Base-by-base conservation (phyloP, 2,888 invertebrate genomes). In the Lasioglossum leucozonium region DNA sequence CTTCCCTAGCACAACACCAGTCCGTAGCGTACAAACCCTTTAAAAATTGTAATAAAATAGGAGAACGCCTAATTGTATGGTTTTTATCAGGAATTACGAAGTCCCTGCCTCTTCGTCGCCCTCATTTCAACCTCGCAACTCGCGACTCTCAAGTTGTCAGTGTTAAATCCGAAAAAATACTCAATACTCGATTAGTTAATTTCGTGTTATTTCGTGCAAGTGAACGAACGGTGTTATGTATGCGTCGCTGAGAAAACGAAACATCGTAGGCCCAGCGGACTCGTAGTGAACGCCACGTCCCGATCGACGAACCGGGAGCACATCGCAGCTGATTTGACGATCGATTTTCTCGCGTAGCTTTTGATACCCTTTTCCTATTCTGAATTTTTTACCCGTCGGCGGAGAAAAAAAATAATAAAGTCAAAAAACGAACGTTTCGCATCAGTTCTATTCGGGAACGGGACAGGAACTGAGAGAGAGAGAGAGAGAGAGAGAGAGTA, bases 161-260 rank as follows among this genome's bases (percentile, higher is more conserved):
- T 74, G 62, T 74, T 72, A 8, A 47, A 47, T 47, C 67, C 73
- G 67, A 69, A 89, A 91, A 81, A 92, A 92, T 92, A 92, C 92
- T 92, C 92, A 91, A 90, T 91, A 89, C 85, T 88, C 87, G 86
- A 89, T 89, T 91, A 91, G 87, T 91, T 87, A 77, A 85, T 89
- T 82, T 84, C 77, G 62, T 86, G n/a, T 62, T 62, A 30, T 87
- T 87, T 85, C 83, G 81, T 82, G 79, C 78, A 81, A 87, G 84
- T 87, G 86, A 87, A 84, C 77, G 85, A 82, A 89, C 86, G 86
- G 77, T 90, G 84, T 88, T 71, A n/a, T 88, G 85, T 83, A 90
- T 85, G 89, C 88, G 87, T 89, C 86, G 87, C 84, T 87, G 71
- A 84, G 51, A 72, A 71, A 71, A 69, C 67, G 34, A 67, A 62